These are phyloP conservation scores for Myanophis thanlyinensis DNA, from an alignment of 2,113 vertebrate genomes.

Conservation along the genomic window DNA sequence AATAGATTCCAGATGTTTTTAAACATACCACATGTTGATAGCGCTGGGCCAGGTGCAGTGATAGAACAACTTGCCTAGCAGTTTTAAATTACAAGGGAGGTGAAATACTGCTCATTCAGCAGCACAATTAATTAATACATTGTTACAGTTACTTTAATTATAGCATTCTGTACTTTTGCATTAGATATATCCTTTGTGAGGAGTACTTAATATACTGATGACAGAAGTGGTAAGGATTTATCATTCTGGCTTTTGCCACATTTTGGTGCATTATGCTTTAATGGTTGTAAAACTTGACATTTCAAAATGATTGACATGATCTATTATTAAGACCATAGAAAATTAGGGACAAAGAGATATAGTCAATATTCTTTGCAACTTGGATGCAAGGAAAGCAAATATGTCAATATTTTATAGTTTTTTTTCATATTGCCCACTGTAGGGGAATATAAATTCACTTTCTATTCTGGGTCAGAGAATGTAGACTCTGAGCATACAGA, in stretches of 20 bases:
- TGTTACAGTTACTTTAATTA: neutral
- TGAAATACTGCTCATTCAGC: conserved; percentile 33
- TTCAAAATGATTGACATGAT: neutral
- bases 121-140: conserved; percentile 17
- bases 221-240: neutral
- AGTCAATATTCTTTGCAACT: conserved; percentile 14
- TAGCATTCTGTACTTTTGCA: neutral
- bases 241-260: neutral
- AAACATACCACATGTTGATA: conserved; percentile 1
- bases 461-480: conserved; percentile 1
- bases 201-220: neutral
- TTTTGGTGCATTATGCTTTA: conserved; percentile 12
- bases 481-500: neutral
- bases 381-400: conserved; percentile 17
- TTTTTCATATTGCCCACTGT: conserved; percentile 8
- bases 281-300: neutral
- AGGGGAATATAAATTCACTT: conserved; percentile 4
- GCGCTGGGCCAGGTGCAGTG: neutral
- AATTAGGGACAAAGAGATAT: conserved; percentile 11
- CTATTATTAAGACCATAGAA: neutral
- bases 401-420: conserved; percentile 11
- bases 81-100: conserved; percentile 48
- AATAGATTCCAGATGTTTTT: conserved; percentile 19
- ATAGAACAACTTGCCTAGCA: conserved; percentile 34
- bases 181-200: conserved; percentile 30